phyloP scores from a whole-genome alignment of 2,797 vertebrate species.

The Onychomys leucogaster region DNA sequence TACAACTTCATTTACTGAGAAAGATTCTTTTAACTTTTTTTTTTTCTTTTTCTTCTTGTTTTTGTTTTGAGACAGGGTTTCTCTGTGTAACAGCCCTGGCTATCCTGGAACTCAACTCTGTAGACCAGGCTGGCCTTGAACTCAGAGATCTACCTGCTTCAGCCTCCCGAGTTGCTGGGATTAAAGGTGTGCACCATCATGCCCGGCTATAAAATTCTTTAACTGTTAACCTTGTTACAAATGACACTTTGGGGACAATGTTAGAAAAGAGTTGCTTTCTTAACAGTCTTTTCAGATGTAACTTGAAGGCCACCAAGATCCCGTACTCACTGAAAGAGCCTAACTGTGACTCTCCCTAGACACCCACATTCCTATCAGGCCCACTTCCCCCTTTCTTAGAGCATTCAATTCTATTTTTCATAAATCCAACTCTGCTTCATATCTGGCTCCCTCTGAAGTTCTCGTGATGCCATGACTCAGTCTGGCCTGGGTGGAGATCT shows the following conservation, averaged over 20 bases:
- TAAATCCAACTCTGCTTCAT: background rate
- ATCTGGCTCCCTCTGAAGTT: background rate
- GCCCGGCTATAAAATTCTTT: background rate
- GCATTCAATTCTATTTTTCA: too few relatives aligned
- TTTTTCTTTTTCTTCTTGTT: background rate
- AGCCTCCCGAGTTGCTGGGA: background rate
- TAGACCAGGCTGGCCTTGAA: background rate
- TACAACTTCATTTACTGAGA: background rate
- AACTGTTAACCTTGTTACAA: background rate
- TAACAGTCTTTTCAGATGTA: background rate
- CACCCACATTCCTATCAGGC: background rate
- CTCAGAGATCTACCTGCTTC: background rate
- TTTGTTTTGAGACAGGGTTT: background rate
- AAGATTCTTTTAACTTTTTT: background rate
- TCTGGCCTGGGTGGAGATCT: background rate
- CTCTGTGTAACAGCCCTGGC: background rate
- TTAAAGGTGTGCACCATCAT: background rate
- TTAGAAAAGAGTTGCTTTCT: background rate
- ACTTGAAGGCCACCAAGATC: background rate
- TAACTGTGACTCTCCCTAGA: background rate
- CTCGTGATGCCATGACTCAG: background rate
- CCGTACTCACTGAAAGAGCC: background rate
- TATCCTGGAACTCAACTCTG: background rate
- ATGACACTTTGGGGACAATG: background rate
- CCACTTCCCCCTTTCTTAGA: too few relatives aligned